A percentile compares a stretch with the other conserved stretches of the same genome.
Conservation (phyloP, 1,140 invertebrate species). For the Littorina saxatilis region DNA sequence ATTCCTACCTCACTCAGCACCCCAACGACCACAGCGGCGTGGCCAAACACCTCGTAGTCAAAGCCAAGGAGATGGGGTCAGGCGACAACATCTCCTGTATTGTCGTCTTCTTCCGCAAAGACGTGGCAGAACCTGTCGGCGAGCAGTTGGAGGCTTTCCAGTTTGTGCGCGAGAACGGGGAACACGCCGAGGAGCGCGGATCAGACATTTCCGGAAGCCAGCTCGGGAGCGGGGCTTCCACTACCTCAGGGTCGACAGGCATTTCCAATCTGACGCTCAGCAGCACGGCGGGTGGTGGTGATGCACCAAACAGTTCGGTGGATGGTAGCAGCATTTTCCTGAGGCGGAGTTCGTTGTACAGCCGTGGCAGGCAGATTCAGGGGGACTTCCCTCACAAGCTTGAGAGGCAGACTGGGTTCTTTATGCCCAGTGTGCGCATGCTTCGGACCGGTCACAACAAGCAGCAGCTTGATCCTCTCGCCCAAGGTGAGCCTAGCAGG, state of each 20-base stretch:
- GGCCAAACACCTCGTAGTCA: slow-evolving; percentile 83
- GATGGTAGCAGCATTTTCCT: background rate
- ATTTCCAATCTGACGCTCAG: background rate
- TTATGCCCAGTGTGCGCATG: background rate
- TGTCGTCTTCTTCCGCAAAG: slow-evolving; percentile 88
- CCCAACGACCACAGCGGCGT: slow-evolving; percentile 71
- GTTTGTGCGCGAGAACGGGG: slow-evolving; percentile 36
- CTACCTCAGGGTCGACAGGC: background rate
- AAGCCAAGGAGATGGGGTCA: slow-evolving; percentile 86
- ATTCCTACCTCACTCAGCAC: slow-evolving; percentile 62
- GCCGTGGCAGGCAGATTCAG: no score
- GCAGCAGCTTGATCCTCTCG: slow-evolving; percentile 8
- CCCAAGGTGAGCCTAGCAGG: background rate
- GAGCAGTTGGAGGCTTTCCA: slow-evolving; percentile 50
- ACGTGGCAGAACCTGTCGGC: slow-evolving; percentile 53
- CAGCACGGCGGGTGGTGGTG: background rate
- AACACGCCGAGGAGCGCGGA: slow-evolving; percentile 13
- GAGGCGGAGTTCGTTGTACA: background rate
- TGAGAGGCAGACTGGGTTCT: slow-evolving; percentile 4
- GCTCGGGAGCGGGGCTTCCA: background rate
- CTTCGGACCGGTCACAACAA: background rate
- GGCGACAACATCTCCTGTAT: slow-evolving; percentile 92
- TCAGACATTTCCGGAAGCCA: slow-evolving; percentile 6
- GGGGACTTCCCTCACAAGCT: slow-evolving; percentile 1
- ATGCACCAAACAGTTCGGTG: background rate